Percentiles rank a stretch among this genome's conserved stretches.
Conservation (phyloP, 2,113 vertebrate genomes). For the Centrocercus urophasianus region DNA sequence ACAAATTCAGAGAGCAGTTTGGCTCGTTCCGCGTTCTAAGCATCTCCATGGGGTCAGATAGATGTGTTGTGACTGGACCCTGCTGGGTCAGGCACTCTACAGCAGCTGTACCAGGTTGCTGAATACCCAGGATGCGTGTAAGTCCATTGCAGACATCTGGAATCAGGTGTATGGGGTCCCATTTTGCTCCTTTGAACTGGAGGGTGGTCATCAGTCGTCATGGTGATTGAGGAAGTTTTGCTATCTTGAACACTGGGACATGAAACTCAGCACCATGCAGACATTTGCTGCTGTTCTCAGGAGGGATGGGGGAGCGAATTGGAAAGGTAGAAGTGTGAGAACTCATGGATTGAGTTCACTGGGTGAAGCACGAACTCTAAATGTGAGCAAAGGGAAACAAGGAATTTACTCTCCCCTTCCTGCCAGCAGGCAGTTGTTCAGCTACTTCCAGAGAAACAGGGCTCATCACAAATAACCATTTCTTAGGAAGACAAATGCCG, state of each 20-base stretch:
- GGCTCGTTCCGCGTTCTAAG: not conserved
- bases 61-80: rapidly evolving
- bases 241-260: not conserved
- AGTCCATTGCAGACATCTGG: not conserved
- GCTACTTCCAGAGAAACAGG: not conserved
- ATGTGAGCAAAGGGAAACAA: not conserved
- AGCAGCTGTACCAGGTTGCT: not conserved
- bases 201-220: not conserved
- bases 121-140: rapidly evolving
- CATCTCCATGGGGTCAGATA: not conserved
- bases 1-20: not conserved
- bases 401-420: not conserved
- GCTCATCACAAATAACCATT: not conserved
- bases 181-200: not conserved
- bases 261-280: not conserved
- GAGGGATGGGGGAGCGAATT: not conserved
- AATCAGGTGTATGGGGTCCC: not conserved
- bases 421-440: not conserved
- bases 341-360: not conserved
- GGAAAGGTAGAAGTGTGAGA: not conserved
- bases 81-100: rapidly evolving
- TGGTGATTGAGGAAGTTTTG: not conserved
- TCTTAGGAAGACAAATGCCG: not conserved
- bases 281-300: rapidly evolving
- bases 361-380: not conserved